Evolutionary conservation across 2,888 invertebrate genomes (phyloP).

Genomic region (Nyleta sp.): DNA sequence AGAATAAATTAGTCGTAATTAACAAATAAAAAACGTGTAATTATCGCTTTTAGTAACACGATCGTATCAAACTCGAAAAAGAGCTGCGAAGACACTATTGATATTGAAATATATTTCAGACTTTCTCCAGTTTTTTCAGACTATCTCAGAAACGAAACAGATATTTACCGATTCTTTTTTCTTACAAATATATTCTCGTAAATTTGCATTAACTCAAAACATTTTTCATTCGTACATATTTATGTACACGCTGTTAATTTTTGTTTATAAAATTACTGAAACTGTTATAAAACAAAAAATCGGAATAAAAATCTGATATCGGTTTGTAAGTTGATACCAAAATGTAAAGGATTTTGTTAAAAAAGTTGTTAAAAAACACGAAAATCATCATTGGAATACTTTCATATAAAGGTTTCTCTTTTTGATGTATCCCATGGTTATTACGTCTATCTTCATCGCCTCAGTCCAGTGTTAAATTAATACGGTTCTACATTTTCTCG

Average conservation of each 20-base stretch:
- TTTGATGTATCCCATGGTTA: slow-evolving; percentile 22
- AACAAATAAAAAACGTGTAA: background rate
- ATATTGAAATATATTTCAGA: slow-evolving; percentile 2
- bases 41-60: background rate
- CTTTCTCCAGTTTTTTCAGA: slow-evolving; percentile 21
- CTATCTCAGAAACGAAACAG: background rate
- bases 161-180: background rate
- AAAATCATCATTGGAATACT: slow-evolving; percentile 5
- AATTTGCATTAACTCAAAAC: background rate
- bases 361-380: slow-evolving; percentile 4
- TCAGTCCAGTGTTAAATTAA: slow-evolving; percentile 37
- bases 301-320: too few relatives aligned
- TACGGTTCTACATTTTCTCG: slow-evolving; percentile 53
- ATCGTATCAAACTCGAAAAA: slow-evolving; percentile 5
- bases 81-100: slow-evolving; percentile 1
- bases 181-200: background rate
- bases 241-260: too few relatives aligned
- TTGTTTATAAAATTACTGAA: too few relatives aligned
- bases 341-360: background rate
- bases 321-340: too few relatives aligned
- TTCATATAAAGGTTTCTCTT: slow-evolving; percentile 28
- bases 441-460: slow-evolving; percentile 45
- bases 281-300: background rate
- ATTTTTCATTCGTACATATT: too few relatives aligned
- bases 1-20: background rate